Conservation (phyloP, 2,888 invertebrate species). For the Penaeus monodon region DNA sequence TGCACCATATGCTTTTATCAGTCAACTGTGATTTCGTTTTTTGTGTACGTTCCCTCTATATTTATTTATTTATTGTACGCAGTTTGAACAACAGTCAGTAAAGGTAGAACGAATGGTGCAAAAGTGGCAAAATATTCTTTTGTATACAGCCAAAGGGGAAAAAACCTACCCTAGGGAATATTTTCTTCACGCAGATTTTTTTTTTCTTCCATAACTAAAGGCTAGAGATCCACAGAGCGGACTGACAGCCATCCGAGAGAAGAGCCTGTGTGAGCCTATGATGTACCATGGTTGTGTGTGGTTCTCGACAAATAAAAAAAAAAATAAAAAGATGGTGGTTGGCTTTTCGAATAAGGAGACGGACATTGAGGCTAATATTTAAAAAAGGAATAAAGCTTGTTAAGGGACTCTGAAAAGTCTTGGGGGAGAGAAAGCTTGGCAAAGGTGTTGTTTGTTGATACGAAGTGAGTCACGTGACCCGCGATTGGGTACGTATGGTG, state of each 20-base stretch:
- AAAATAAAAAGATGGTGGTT: no score
- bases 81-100: background rate
- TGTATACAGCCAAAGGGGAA: background rate
- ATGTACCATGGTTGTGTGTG: conserved; percentile 50
- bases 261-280: conserved; percentile 48
- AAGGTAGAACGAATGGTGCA: conserved; percentile 5
- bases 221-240: conserved; percentile 34
- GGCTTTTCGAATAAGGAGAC: conserved; percentile 5
- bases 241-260: conserved; percentile 44
- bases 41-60: background rate
- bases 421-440: conserved; percentile 29
- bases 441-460: no score
- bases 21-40: no score
- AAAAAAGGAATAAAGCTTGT: conserved; percentile 2
- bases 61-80: background rate
- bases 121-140: conserved; percentile 19
- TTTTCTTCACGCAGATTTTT: conserved; percentile 8
- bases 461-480: no score
- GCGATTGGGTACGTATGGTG: conserved; percentile 7
- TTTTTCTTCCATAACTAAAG: conserved; percentile 25
- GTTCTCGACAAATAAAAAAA: conserved; percentile 21
- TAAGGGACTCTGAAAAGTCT: conserved; percentile 46
- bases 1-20: no score
- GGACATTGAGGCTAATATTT: conserved; percentile 16
- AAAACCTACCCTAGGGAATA: background rate